These are phyloP conservation scores for Furcifer pardalis DNA, from an alignment of 2,797 vertebrate genomes.

Conservation along the genomic window DNA sequence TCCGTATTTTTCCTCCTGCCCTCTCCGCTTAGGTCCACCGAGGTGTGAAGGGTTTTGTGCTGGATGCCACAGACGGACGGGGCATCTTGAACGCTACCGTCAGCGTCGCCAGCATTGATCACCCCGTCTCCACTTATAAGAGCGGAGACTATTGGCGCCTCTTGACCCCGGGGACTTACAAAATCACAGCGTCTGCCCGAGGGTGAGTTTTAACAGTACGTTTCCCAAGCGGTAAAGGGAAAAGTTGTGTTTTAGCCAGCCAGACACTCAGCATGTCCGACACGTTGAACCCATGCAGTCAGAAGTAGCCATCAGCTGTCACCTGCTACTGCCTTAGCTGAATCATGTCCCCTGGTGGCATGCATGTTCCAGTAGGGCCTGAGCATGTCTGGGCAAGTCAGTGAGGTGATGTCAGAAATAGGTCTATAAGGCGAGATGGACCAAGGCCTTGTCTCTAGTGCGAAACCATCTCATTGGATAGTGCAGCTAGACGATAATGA, in stretches of 20 bases:
- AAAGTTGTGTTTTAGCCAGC: background rate
- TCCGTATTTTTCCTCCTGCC: rapidly evolving
- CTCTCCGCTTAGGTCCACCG: slow-evolving; percentile 84
- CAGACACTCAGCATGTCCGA: background rate
- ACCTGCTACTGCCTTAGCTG: no score
- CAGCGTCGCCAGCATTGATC: slow-evolving; percentile 84
- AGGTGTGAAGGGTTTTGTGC: slow-evolving; percentile 90
- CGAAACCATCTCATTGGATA: no score
- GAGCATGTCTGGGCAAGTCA: no score
- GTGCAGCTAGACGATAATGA: no score
- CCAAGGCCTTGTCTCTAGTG: no score
- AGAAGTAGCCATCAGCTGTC: background rate
- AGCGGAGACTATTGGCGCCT: slow-evolving; percentile 97
- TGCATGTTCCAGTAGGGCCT: no score
- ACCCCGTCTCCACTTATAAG: slow-evolving; percentile 84
- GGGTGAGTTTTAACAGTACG: slow-evolving; percentile 79
- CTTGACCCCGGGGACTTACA: slow-evolving; percentile 86
- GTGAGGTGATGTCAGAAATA: no score
- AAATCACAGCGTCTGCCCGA: slow-evolving; percentile 87
- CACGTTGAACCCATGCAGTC: background rate
- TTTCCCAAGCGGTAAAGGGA: background rate
- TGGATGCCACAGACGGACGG: slow-evolving; percentile 84
- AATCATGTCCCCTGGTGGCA: no score
- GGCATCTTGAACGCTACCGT: slow-evolving; percentile 94
- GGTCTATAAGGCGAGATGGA: no score